These are phyloP conservation scores for Oplegnathus fasciatus DNA, from an alignment of 2,113 vertebrate species.

Conservation along the genomic window DNA sequence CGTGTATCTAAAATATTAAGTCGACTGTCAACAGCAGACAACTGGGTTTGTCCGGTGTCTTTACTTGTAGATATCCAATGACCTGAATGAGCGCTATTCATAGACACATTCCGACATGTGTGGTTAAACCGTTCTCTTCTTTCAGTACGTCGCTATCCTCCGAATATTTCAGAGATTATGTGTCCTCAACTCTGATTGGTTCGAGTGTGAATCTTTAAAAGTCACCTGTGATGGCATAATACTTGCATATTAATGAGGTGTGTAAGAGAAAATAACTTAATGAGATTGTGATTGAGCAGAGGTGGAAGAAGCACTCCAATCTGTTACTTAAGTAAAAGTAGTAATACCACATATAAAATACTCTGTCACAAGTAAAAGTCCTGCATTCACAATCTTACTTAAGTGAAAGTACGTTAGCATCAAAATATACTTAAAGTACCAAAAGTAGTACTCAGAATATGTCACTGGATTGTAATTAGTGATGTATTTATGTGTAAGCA, in stretches of 20 bases:
- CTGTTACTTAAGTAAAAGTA: no score
- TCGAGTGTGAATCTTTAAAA: neutral
- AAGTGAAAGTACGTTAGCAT: neutral
- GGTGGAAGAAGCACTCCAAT: no score
- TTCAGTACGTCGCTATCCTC: conserved; percentile 29
- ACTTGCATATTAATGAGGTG: neutral
- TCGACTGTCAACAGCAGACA: conserved; percentile 69
- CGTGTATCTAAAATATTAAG: conserved; percentile 46
- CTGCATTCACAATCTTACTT: no score
- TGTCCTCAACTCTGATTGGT: conserved; percentile 27
- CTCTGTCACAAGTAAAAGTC: no score
- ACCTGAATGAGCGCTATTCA: conserved; percentile 70
- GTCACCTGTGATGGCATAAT: conserved; percentile 12
- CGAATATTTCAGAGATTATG: conserved; percentile 42
- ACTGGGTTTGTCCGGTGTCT: conserved; percentile 66
- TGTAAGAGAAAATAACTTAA: neutral
- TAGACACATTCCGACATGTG: conserved; percentile 64
- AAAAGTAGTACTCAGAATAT: no score
- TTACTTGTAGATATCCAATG: conserved; percentile 63
- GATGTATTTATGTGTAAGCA: no score
- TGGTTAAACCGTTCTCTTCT: conserved; percentile 46
- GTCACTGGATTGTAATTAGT: neutral
- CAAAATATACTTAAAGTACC: neutral
- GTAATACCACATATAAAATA: no score
- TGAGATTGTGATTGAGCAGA: neutral